A percentile compares a stretch with the other conserved stretches of the same genome.
These are phyloP conservation scores for Microhierax caerulescens DNA, from an alignment of 2,797 vertebrate genomes.

Conservation along the genomic window DNA sequence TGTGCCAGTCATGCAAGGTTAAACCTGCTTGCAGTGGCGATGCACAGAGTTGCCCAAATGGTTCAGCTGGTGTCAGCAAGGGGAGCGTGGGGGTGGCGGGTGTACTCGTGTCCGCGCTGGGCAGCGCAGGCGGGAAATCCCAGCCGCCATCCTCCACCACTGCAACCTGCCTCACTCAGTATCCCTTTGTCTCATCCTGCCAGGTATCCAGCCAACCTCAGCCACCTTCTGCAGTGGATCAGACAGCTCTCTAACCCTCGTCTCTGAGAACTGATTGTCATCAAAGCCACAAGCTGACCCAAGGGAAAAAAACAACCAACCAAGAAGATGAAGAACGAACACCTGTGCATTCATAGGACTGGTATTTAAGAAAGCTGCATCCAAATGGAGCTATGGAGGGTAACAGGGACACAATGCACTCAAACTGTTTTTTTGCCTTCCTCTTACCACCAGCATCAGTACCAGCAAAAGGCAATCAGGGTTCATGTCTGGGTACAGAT, in stretches of 20 bases:
- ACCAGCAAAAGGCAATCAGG: neutral
- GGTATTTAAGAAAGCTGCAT: neutral
- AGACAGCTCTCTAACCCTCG: accelerated
- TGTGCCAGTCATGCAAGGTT: neutral
- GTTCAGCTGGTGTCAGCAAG: neutral
- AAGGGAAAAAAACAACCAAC: neutral
- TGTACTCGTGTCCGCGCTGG: neutral
- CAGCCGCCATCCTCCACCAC: accelerated
- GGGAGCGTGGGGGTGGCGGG: accelerated
- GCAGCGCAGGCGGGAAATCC: accelerated
- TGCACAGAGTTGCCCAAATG: neutral
- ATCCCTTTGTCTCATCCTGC: neutral
- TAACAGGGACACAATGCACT: neutral
- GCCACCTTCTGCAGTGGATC: neutral
- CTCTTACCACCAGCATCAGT: neutral
- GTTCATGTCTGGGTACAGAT: neutral
- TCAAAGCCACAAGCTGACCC: neutral
- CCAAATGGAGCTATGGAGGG: neutral
- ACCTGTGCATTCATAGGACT: neutral
- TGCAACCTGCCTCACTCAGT: neutral
- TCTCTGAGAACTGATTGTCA: accelerated
- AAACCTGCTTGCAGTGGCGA: neutral
- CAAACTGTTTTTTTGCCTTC: neutral
- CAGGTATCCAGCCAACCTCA: neutral
- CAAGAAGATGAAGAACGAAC: neutral